These are phyloP conservation scores for Corvus moneduloides DNA, from an alignment of 2,113 vertebrate species.

Conservation along the genomic window DNA sequence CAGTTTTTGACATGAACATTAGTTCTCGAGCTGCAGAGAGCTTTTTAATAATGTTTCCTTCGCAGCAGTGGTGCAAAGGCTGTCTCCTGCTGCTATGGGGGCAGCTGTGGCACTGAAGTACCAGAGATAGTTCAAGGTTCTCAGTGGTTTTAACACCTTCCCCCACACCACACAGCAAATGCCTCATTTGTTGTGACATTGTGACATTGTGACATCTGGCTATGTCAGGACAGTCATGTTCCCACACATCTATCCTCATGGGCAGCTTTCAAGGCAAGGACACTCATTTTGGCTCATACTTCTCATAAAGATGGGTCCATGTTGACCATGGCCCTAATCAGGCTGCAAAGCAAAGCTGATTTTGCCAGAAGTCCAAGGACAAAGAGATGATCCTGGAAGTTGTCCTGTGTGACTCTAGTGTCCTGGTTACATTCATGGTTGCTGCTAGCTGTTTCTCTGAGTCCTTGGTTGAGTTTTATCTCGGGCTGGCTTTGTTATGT, in stretches of 20 bases:
- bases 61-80: not conserved
- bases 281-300: not conserved
- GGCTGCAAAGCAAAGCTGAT: not conserved
- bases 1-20: not conserved
- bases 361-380: not conserved
- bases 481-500: not conserved
- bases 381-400: not conserved
- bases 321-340: fast-evolving
- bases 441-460: fast-evolving
- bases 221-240: fast-evolving
- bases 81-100: not conserved
- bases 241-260: fast-evolving
- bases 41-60: not conserved
- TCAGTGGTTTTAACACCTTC: not conserved
- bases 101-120: not conserved
- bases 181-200: not conserved
- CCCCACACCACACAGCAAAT: not conserved
- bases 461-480: not conserved
- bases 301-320: not conserved
- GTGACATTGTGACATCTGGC: not conserved
- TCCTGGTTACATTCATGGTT: not conserved
- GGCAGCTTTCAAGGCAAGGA: not conserved
- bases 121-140: not conserved
- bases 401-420: not conserved
- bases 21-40: not conserved